phyloP scores from a whole-genome alignment of 2,888 invertebrate genomes.

The Cantharis nigra region DNA sequence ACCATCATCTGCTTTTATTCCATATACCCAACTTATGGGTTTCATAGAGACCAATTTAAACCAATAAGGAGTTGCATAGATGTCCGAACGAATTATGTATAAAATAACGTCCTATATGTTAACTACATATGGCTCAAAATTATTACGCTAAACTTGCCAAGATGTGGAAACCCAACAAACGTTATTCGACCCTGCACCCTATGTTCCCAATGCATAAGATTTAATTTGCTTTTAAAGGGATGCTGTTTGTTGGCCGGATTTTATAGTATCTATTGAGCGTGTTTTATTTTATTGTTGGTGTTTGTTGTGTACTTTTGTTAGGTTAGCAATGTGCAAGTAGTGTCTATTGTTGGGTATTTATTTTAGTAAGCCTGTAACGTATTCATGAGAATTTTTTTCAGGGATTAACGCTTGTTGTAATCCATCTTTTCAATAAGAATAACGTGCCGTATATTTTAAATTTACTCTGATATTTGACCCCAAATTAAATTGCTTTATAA shows the following conservation, averaged over 20 bases:
- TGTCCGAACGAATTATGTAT: slow-evolving; percentile 55
- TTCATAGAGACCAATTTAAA: slow-evolving; percentile 38
- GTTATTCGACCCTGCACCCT: slow-evolving; percentile 12
- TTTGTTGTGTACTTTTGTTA: slow-evolving; percentile 57
- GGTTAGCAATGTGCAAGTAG: slow-evolving; percentile 56
- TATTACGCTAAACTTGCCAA: slow-evolving; percentile 48
- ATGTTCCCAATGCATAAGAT: slow-evolving; percentile 1
- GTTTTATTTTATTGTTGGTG: slow-evolving; percentile 57
- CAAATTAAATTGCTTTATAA: slow-evolving; percentile 40
- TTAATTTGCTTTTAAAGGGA: slow-evolving; percentile 42
- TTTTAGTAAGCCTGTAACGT: slow-evolving; percentile 54
- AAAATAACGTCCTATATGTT: slow-evolving; percentile 45
- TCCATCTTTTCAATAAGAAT: slow-evolving; percentile 45
- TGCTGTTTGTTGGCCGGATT: slow-evolving; percentile 55
- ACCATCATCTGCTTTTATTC: slow-evolving; percentile 44
- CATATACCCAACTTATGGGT: slow-evolving; percentile 15
- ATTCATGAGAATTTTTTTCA: slow-evolving; percentile 55
- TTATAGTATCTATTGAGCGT: slow-evolving; percentile 57
- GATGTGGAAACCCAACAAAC: background rate
- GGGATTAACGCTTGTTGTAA: slow-evolving; percentile 49
- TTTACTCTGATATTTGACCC: slow-evolving; percentile 36
- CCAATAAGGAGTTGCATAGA: slow-evolving; percentile 43
- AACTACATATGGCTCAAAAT: slow-evolving; percentile 51
- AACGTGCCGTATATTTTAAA: slow-evolving; percentile 25
- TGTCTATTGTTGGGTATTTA: slow-evolving; percentile 55